phyloP scores from a whole-genome alignment of 64 coral and sea anemone species.

The Actinia equina region DNA sequence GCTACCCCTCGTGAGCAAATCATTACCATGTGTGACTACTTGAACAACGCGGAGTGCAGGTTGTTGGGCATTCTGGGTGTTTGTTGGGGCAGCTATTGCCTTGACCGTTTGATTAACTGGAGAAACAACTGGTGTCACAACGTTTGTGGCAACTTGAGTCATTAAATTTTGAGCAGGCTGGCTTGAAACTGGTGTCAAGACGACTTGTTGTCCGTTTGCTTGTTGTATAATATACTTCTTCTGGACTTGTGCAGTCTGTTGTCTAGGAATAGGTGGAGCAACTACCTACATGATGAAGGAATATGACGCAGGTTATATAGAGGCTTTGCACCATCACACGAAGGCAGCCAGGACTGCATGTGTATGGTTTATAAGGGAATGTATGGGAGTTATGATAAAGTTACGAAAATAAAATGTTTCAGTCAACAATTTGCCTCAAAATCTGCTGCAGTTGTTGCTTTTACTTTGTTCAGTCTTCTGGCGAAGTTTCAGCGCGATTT shows the following conservation, averaged over 20 bases:
- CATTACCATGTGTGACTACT: neutral
- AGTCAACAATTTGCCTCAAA: too few species aligned
- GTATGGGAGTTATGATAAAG: too few species aligned
- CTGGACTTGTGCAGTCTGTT: neutral
- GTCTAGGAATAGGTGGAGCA: neutral
- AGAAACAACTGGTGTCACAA: neutral
- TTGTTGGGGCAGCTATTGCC: neutral
- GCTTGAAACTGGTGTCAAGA: neutral
- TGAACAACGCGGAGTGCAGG: neutral
- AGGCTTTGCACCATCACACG: too few species aligned
- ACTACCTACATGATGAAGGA: neutral
- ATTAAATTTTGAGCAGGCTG: neutral
- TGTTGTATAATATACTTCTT: conserved; percentile 17
- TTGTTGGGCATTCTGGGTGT: neutral
- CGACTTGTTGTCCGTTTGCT: neutral
- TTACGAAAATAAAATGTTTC: too few species aligned
- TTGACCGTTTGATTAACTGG: neutral
- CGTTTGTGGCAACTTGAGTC: neutral
- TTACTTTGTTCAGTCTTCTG: too few species aligned
- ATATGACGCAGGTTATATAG: neutral
- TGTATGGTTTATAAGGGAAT: too few species aligned
- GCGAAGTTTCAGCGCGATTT: too few species aligned
- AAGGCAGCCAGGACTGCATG: too few species aligned
- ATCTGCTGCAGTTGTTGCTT: too few species aligned
- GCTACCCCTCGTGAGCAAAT: too few species aligned